Conservation (phyloP, 1,140 invertebrate genomes). For the Brachionus plicatilis region DNA sequence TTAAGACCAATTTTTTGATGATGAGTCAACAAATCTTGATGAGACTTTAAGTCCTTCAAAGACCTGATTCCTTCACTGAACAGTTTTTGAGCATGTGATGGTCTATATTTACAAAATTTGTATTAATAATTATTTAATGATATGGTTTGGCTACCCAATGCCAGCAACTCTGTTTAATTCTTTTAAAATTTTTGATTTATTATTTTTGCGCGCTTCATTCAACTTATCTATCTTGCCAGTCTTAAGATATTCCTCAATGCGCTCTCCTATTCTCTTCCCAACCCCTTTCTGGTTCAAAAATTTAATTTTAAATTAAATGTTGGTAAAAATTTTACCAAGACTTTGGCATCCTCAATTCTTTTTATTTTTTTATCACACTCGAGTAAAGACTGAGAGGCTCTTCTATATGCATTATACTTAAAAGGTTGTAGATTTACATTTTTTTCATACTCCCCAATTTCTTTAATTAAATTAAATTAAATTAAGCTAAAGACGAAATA, state of each 20-base stretch:
- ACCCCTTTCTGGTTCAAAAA: constrained; percentile 60
- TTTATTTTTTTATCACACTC: constrained; percentile 61
- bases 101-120: constrained; percentile 52
- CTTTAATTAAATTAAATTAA: constrained; percentile 50
- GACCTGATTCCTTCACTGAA: constrained; percentile 62
- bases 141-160: constrained; percentile 59
- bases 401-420: constrained; percentile 73
- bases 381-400: constrained; percentile 66
- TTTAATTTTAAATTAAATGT: background rate
- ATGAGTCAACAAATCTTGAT: constrained; percentile 63
- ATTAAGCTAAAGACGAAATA: background rate
- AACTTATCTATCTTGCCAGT: constrained; percentile 73
- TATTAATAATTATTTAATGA: background rate
- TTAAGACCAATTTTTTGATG: constrained; percentile 71
- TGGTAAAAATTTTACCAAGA: constrained; percentile 56
- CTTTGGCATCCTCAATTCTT: constrained; percentile 68
- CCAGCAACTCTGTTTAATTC: constrained; percentile 67
- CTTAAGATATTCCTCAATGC: constrained; percentile 72
- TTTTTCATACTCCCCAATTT: constrained; percentile 69
- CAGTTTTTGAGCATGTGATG: constrained; percentile 70
- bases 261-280: constrained; percentile 71
- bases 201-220: constrained; percentile 57
- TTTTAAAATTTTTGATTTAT: constrained; percentile 66
- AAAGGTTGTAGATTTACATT: constrained; percentile 69
- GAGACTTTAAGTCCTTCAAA: constrained; percentile 65